phyloP scores from a whole-genome alignment of 2,113 vertebrate species.

The Albula glossodonta region DNA sequence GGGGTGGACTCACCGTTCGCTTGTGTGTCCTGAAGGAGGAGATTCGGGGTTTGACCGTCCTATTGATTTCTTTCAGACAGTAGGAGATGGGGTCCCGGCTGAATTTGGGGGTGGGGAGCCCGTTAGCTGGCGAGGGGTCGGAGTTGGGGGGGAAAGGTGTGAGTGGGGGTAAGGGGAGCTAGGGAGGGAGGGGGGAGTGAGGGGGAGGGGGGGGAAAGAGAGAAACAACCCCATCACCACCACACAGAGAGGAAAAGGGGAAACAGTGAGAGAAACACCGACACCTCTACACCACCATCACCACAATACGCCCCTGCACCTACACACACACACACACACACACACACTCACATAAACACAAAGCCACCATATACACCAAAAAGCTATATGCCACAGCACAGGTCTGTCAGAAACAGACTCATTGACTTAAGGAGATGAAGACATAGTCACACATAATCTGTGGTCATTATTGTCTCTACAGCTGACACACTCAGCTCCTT shows the following conservation, averaged over 20 bases:
- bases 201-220: background rate
- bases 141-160: conserved; percentile 67
- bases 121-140: conserved; percentile 75
- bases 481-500: too few species aligned
- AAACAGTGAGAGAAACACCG: conserved; percentile 52
- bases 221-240: conserved; percentile 1
- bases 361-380: too few species aligned
- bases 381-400: too few species aligned
- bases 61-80: conserved; percentile 95
- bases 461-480: too few species aligned
- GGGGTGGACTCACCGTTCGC: conserved; percentile 81
- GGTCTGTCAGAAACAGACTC: conserved; percentile 68
- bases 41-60: conserved; percentile 92
- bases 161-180: conserved; percentile 10
- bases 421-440: conserved; percentile 57
- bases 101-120: conserved; percentile 86
- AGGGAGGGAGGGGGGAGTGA: background rate
- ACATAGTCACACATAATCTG: too few species aligned
- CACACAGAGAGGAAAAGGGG: background rate
- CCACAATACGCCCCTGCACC: conserved; percentile 51
- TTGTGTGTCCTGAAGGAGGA: conserved; percentile 85
- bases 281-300: conserved; percentile 72
- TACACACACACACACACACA: conserved; percentile 41
- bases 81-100: conserved; percentile 87
- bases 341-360: conserved; percentile 5